Evolutionary conservation across 1,140 invertebrate genomes (phyloP), one percentile per base, ranked within the genome.

Genomic region (Procambarus clarkii): DNA sequence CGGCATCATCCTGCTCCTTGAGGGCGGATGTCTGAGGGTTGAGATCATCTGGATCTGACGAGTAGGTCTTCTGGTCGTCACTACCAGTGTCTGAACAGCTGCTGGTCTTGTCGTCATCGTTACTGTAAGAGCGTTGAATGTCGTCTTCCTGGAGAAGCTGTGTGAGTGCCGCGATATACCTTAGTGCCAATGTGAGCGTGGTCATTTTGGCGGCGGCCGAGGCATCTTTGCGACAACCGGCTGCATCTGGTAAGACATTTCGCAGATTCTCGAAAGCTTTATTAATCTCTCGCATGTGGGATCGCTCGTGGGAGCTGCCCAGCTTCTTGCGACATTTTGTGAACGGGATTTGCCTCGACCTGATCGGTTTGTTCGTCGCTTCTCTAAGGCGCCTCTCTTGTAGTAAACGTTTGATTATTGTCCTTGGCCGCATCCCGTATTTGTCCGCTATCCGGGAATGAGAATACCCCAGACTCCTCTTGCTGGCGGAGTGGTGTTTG

Each of bases 131-230:
- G 9, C 15, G 71, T 13, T 45, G 54, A 60, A 15, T 60, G 2
- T 86, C 71, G 74, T 86, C 85, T 44, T 78, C 85, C 48, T 86
- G 85, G 3, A 88, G 86, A 0, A 88, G 86, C 45, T 81, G 78
- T n/a, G 86, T 71, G 60, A 88, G 78, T 44, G 78, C 79, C 5
- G 78, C 77, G 13, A 88, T 88, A 46, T 88, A 88, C 60, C 86
- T 80, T 15, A 88, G 60, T 15, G 86, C 86, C 46, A 88, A 34
- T 48, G 64, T 80, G 15, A 88, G 58, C 0, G 79, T 88, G 58
- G 80, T 74, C 86, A 88, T 88, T 24, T 88, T 88, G 24, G 86
- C 86, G 4, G 78, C 86, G 24, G 86, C 78, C n/a, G 86, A 88
- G 50, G 78, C 58, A 11, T 88, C 86, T 13, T 34, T 50, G 78